Base-by-base conservation (phyloP, 2,113 vertebrate species). In the Xenopus laevis region DNA sequence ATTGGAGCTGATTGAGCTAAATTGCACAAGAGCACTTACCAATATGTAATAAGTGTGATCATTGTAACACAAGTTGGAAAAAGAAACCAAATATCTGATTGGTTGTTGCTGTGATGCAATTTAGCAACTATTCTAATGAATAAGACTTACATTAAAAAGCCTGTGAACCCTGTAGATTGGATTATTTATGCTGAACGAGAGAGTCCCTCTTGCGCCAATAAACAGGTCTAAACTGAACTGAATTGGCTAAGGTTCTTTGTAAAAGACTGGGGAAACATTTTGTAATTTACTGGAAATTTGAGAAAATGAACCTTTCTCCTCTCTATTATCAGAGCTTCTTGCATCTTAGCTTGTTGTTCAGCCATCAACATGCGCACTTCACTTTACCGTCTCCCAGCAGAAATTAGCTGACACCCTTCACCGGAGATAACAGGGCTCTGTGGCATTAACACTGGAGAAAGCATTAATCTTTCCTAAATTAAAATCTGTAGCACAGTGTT, bases 401-500 rank as follows among this genome's bases (percentile, higher is more conserved):
- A 89, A 92, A 92, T 93, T 90, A 87, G 81, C 88, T 92, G 95
- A 96, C 94, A 92, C 92, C 91, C 91, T 91, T 94, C 93, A 85
- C 84, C 82, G 82, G 78, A 86, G 91, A 95, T 95, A 95, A 92
- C 90, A 87, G 89, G 91, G 89, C 74, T 90, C 90, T 89, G 85
- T 88, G 86, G 89, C 89, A 86, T 90, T 93, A 89, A 91, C 89
- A 88, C 85, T 88, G 80, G 84, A 89, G 86, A 93, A 91, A 82
- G 86, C 94, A 98, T 98, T 95, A 94, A 98, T 98, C 95, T 97
- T 94, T 93, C 92, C 93, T 92, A 96, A 98, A 98, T 98, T 98
- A 98, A 98, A 98, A 98, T 93, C 94, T 87, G 91, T 88, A 86
- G 92, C 81, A 46, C 85, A 79, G 89, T 88, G 71, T 93, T 95